Percentiles rank a stretch among this genome's conserved stretches.
Evolutionary conservation across 2,113 vertebrate species (phyloP).

Genomic region (Ageneiosus marmoratus): DNA sequence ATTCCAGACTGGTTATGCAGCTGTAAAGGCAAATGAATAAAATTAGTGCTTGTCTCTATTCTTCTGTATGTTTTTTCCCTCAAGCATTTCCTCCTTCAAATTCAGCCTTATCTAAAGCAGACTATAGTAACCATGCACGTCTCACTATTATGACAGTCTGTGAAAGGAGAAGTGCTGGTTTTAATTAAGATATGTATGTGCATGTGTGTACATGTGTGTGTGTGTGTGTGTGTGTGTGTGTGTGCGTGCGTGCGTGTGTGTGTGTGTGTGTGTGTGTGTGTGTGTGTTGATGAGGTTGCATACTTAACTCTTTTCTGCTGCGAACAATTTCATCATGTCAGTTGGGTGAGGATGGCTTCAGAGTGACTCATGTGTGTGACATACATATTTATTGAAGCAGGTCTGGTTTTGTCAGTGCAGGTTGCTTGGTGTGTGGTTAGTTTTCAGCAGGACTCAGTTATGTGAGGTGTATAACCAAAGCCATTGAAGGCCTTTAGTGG

Average conservation of each 20-base stretch:
- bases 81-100: slow-evolving; percentile 40
- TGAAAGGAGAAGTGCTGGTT: slow-evolving; percentile 47
- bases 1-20: slow-evolving; percentile 72
- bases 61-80: slow-evolving; percentile 64
- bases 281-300: not conserved
- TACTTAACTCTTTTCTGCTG: slow-evolving; percentile 13
- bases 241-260: slow-evolving; percentile 1
- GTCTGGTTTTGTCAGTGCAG: slow-evolving; percentile 63
- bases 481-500: slow-evolving; percentile 67
- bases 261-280: not conserved
- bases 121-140: slow-evolving; percentile 50
- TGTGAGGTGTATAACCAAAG: slow-evolving; percentile 5
- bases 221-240: slow-evolving; percentile 12
- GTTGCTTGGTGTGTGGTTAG: slow-evolving; percentile 68
- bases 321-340: slow-evolving; percentile 17
- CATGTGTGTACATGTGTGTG: slow-evolving; percentile 9
- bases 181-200: slow-evolving; percentile 47
- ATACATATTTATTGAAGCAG: slow-evolving; percentile 73
- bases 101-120: slow-evolving; percentile 66
- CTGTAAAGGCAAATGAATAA: slow-evolving; percentile 76
- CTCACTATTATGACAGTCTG: slow-evolving; percentile 34
- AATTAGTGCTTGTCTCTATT: slow-evolving; percentile 71
- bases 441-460: slow-evolving; percentile 54
- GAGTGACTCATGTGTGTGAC: slow-evolving; percentile 66
- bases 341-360: slow-evolving; percentile 3